These are phyloP conservation scores for Artibeus jamaicensis DNA, from an alignment of 2,797 vertebrate species.

Conservation along the genomic window DNA sequence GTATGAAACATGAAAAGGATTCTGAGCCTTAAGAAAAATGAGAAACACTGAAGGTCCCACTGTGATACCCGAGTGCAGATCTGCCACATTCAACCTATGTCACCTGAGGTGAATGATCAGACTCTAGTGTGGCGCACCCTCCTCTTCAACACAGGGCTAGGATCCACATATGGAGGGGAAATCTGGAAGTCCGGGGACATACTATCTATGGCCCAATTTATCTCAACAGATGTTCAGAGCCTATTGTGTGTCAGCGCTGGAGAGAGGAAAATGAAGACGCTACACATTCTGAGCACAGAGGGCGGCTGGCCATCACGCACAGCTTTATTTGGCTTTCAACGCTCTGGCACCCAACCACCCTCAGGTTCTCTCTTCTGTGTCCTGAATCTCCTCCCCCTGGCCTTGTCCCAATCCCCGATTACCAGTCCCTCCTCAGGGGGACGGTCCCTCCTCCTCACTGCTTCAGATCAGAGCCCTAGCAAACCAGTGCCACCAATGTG, in stretches of 20 bases:
- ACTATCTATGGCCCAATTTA: background rate
- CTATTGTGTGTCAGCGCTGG: accelerated
- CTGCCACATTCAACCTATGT: background rate
- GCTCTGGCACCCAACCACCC: too few species aligned
- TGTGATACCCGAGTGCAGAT: background rate
- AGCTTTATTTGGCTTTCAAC: background rate
- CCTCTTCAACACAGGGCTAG: background rate
- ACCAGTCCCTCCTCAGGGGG: background rate
- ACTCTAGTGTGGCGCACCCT: background rate
- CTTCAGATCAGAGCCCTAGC: background rate
- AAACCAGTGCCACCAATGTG: background rate
- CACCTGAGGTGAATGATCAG: background rate
- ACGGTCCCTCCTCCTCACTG: background rate
- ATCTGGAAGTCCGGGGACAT: background rate
- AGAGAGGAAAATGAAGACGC: background rate
- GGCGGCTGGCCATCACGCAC: background rate
- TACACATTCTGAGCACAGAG: background rate
- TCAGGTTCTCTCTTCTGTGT: background rate
- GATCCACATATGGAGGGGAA: background rate
- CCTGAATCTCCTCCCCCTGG: background rate
- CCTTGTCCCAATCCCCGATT: background rate
- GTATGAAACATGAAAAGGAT: background rate
- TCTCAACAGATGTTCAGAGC: background rate
- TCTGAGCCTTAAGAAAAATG: background rate
- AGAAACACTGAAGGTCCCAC: background rate